These are phyloP conservation scores for Chloroclystis v-ata DNA, from an alignment of 2,888 invertebrate genomes.

Conservation along the genomic window DNA sequence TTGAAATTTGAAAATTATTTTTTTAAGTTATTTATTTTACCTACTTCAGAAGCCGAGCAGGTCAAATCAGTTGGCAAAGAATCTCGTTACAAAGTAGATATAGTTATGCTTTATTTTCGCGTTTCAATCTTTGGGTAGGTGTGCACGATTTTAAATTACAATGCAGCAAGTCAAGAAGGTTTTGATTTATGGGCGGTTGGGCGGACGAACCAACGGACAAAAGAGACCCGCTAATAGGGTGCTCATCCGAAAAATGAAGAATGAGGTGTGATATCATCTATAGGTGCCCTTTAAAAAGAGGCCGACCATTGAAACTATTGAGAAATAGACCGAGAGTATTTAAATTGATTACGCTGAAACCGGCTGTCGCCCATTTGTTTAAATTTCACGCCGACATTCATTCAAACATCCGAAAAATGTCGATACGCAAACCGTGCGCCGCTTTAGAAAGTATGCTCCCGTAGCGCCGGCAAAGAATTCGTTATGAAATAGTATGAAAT, in stretches of 20 bases:
- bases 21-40: no score
- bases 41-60: not conserved
- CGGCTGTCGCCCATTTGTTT: conserved; percentile 32
- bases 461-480: conserved; percentile 57
- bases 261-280: conserved; percentile 22
- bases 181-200: conserved; percentile 31
- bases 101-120: conserved; percentile 18
- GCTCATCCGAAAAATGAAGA: conserved; percentile 26
- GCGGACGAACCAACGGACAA: conserved; percentile 28
- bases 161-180: conserved; percentile 30
- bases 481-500: conserved; percentile 71
- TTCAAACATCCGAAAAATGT: conserved; percentile 28
- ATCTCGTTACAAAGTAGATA: conserved; percentile 13
- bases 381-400: conserved; percentile 30
- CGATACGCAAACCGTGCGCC: conserved; percentile 37
- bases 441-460: conserved; percentile 56
- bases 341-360: conserved; percentile 28
- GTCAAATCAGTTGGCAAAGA: conserved; percentile 4
- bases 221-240: conserved; percentile 31
- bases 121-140: conserved; percentile 26
- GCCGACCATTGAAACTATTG: conserved; percentile 5
- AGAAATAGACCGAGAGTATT: conserved; percentile 20
- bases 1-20: no score
- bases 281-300: conserved; percentile 7
- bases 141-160: conserved; percentile 30